Evolutionary conservation across 2,888 invertebrate genomes (phyloP), one percentile per base, ranked within the genome.

Genomic region (Acleris laterana): DNA sequence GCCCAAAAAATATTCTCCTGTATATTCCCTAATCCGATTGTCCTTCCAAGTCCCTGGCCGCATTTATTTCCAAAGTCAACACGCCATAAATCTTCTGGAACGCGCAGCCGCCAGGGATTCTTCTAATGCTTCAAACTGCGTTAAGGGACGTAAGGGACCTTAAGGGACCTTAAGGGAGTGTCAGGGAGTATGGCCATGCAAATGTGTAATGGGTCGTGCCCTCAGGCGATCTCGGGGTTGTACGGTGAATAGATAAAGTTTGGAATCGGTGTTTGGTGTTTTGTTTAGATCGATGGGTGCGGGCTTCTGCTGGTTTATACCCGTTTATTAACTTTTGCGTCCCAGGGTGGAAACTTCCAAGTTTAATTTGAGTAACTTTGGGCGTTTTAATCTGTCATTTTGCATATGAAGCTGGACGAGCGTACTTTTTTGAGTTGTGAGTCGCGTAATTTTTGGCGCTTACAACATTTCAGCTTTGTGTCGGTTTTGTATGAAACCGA

Each of bases 91-190:
- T 70, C 67, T 57, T 63, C 59, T 61, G 65, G 65, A 61, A 49
- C 64, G 64, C 63, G 63, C 58, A 64, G 67, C 62, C 64, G 51
- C 65, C 56, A 55, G 63, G 69, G 68, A 51, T 68, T 55, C 67
- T 69, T 72, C 71, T 74, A 74, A 76, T 73, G 73, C 70, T 71
- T 72, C 67, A 72, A 73, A 70, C 69, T 68, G 73, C 70, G 71
- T 70, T 69, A 59, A 64, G 70, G 70, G 72, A 71, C 67, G 52
- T 63, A 22, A 62, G 68, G 70, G 69, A 60, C 59, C 44, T 28
- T n/a, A 20, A 28, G 57, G 63, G 64, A 48, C 57, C 42, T 32
- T 20, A 25, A n/a, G 57, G 63, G 58, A 17, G 52, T 52, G 58
- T 58, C 19, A 20, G 60, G 60, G 60, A 49, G 63, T 46, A 63